phyloP scores from a whole-genome alignment of 92 coral and sea anemone species.

The Epizoanthus illoricatus region DNA sequence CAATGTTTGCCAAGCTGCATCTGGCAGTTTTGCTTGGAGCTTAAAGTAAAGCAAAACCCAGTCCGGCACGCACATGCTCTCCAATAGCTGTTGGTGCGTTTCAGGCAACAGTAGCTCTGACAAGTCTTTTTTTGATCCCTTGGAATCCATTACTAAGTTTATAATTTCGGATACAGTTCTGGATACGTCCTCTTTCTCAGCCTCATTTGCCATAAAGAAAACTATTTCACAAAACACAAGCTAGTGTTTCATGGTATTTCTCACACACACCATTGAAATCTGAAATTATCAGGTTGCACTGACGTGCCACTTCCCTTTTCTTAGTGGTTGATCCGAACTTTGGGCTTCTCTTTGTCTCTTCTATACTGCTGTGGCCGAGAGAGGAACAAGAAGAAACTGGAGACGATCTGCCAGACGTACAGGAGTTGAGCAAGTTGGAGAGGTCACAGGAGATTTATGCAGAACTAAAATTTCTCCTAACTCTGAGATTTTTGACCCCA shows the following conservation, averaged over 20 bases:
- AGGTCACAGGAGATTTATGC: no score
- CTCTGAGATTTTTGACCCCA: no score
- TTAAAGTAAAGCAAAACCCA: constrained; percentile 49
- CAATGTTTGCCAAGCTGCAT: constrained; percentile 55
- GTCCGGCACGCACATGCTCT: no score
- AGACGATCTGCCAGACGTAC: no score
- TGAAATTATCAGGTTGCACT: constrained; percentile 21
- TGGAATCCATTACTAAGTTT: constrained; percentile 51
- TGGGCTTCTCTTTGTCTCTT: constrained; percentile 20
- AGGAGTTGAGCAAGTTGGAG: no score
- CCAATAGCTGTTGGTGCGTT: no score
- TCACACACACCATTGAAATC: constrained; percentile 11
- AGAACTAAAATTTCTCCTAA: no score
- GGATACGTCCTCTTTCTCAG: not conserved
- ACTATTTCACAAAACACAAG: constrained; percentile 37
- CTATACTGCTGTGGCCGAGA: no score
- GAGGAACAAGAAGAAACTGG: no score
- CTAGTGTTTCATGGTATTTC: constrained; percentile 4
- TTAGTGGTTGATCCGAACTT: constrained; percentile 13
- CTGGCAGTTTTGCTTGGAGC: constrained; percentile 50
- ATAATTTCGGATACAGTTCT: constrained; percentile 38
- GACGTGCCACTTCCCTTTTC: constrained; percentile 16
- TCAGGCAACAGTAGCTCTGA: constrained; percentile 27
- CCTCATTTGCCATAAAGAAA: constrained; percentile 25
- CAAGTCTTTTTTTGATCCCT: constrained; percentile 46